Evolutionary conservation across 2,113 vertebrate genomes (phyloP).

Genomic region (Corythornis vintsioides): DNA sequence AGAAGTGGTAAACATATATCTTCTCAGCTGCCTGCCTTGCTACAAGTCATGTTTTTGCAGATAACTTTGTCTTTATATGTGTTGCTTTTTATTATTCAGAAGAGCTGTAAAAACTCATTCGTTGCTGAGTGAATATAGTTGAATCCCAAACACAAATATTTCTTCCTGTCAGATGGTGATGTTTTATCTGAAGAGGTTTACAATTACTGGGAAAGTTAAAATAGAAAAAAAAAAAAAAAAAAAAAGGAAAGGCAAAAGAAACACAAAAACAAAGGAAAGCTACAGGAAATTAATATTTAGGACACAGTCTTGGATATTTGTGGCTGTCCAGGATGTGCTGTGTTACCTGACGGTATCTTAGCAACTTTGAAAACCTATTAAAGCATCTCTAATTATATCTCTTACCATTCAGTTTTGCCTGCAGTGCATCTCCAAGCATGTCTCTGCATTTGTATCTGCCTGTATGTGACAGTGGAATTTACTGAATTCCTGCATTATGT

Average conservation of each 20-base stretch:
- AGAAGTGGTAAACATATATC: background rate
- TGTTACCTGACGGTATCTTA: conserved; percentile 18
- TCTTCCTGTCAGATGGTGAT: background rate
- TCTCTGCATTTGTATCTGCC: background rate
- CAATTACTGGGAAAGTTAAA: background rate
- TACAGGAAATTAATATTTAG: conserved; percentile 20
- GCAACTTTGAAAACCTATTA: conserved; percentile 57
- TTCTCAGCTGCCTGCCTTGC: background rate
- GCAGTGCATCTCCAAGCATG: background rate
- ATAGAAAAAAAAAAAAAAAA: background rate
- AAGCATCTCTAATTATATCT: conserved; percentile 40
- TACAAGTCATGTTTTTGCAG: background rate
- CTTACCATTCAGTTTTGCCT: background rate
- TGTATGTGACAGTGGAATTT: background rate
- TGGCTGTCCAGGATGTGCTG: background rate
- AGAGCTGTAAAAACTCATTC: conserved; percentile 13
- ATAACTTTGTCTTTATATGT: background rate
- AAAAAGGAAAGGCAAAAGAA: background rate
- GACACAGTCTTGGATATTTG: background rate
- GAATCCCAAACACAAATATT: conserved; percentile 9
- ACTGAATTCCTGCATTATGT: background rate
- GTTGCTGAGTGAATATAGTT: background rate
- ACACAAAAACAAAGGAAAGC: background rate
- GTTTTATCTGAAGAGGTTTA: conserved; percentile 25
- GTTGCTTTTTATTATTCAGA: conserved; percentile 15